Base-by-base conservation (phyloP, 1,140 invertebrate genomes). In the Mercenaria mercenaria region DNA sequence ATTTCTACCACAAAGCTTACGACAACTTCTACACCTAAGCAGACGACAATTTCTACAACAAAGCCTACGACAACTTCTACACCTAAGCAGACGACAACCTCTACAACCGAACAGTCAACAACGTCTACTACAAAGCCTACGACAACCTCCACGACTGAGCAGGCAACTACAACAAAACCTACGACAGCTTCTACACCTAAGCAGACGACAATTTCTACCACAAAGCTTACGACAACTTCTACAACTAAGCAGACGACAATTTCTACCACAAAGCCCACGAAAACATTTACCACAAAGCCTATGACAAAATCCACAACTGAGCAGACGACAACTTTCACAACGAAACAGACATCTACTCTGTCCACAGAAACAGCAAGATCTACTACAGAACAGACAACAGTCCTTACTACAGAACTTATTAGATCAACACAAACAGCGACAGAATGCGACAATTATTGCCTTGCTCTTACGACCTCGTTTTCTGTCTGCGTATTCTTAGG, bases 271-370 rank as follows among this genome's bases (percentile, higher is more conserved):
- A 11, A 11, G 11, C 6, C 69, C 37, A 4, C 18, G 8, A 74
- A 32, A 11, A 88, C 6, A 85, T 80, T 79, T 79, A 88, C 83
- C 39, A 29, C 0, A 90, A 80, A 18, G 77, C 83, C 0, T 85
- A 41, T 6, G n/a, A 67, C 61, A n/a, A 67, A 8, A 10, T 29
- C n/a, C 11, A 10, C 61, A 23, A 67, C 6, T n/a, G 8, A 8
- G 8, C 8, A 8, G 8, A 67, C 61, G 8, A n/a, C 8, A 34
- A 67, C 61, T 34, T 37, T 3, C 11, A 69, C n/a, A n/a, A n/a
- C n/a, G n/a, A n/a, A n/a, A n/a, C n/a, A n/a, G n/a, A n/a, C n/a
- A n/a, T n/a, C n/a, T n/a, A n/a, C n/a, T n/a, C n/a, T n/a, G n/a
- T n/a, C n/a, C n/a, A n/a, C n/a, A n/a, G n/a, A n/a, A n/a, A n/a